phyloP scores from a whole-genome alignment of 1,140 invertebrate genomes.

The Hylyphantes graminicola region DNA sequence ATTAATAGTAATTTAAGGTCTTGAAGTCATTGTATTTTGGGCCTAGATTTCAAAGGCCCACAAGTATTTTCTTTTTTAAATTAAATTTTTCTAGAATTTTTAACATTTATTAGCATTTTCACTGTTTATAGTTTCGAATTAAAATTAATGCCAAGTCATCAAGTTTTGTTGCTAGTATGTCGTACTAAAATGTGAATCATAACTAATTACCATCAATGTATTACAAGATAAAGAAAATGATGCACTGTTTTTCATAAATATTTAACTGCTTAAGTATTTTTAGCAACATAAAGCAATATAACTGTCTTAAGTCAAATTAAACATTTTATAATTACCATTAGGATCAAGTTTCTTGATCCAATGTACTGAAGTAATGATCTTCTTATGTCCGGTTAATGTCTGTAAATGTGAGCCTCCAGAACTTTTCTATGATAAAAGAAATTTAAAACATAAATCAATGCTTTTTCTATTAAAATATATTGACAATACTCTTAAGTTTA shows the following conservation, averaged over 20 bases:
- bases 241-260: background rate
- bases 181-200: background rate
- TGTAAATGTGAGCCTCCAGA: conserved; percentile 70
- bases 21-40: too few relatives aligned
- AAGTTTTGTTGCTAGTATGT: too few relatives aligned
- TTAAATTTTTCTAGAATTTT: too few relatives aligned
- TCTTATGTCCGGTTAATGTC: conserved; percentile 74
- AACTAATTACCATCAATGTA: background rate
- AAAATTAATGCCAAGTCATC: too few relatives aligned
- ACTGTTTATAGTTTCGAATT: too few relatives aligned
- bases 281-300: background rate
- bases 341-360: conserved; percentile 73
- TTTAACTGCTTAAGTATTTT: background rate
- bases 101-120: too few relatives aligned
- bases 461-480: background rate
- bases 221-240: background rate
- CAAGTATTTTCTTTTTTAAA: too few relatives aligned
- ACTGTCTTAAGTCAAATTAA: background rate
- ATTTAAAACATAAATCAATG: background rate
- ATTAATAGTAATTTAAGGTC: too few relatives aligned
- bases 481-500: background rate
- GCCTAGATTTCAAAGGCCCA: too few relatives aligned
- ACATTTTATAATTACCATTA: conserved; percentile 8
- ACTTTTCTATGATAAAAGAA: conserved; percentile 18
- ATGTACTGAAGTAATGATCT: conserved; percentile 79